Percentiles rank a stretch among this genome's conserved stretches.
Evolutionary conservation across 2,888 invertebrate species (phyloP).

Genomic region (Pollenia griseotomentosa): DNA sequence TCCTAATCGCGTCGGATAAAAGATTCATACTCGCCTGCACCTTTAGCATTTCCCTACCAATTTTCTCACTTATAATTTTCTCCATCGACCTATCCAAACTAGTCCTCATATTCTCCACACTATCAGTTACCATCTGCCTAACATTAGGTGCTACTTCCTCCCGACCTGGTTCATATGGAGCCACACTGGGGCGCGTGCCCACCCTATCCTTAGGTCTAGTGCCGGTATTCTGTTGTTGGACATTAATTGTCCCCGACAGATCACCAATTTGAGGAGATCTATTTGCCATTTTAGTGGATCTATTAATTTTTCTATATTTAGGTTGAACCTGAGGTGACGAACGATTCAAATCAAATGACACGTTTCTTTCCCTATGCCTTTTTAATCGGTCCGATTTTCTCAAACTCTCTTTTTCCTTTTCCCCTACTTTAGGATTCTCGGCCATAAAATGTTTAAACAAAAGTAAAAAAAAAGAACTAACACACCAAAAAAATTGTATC

Average conservation of each 20-base stretch:
- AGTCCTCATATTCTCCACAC: not conserved
- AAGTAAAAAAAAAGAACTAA: too few relatives aligned
- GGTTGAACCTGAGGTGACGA: slow-evolving; percentile 27
- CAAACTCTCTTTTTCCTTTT: not conserved
- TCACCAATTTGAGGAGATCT: not conserved
- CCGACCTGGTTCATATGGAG: not conserved
- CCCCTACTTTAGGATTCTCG: too few relatives aligned
- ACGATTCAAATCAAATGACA: slow-evolving; percentile 13
- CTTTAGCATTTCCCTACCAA: not conserved
- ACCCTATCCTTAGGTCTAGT: not conserved
- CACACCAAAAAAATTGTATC: too few relatives aligned
- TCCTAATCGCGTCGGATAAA: not conserved
- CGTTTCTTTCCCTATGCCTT: not conserved
- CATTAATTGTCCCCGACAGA: not conserved
- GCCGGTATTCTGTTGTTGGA: not conserved
- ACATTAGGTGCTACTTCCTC: not conserved
- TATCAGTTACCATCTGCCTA: not conserved
- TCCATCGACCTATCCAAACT: not conserved
- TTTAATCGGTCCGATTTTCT: not conserved
- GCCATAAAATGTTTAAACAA: too few relatives aligned
- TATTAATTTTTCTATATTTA: not conserved
- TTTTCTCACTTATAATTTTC: not conserved
- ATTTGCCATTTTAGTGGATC: not conserved
- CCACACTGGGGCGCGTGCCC: too few relatives aligned
- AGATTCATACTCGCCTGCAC: not conserved